Base-by-base conservation (phyloP, 2,797 vertebrate genomes). In the Gobionotothen gibberifrons region DNA sequence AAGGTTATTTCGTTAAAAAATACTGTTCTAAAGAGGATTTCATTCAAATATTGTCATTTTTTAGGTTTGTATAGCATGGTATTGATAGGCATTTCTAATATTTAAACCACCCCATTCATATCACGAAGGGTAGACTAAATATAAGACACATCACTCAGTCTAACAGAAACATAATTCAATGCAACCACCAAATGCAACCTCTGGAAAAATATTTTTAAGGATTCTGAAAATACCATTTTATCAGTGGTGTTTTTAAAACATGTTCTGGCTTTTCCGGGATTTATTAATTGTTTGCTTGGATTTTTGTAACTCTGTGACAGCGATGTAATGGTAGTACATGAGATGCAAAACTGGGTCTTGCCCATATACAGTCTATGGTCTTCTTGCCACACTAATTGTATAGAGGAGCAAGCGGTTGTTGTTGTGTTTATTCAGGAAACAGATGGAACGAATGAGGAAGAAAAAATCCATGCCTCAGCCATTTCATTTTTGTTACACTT, bases 381-480 rank as follows among this genome's bases (percentile, higher is more conserved):
- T 3, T 26, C 22, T 3, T 22, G 3, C 10, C 4, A 13, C 3
- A 8, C 16, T 15, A 13, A 21, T 19, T 7, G n/a, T 39, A 2
- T 1, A 1, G 43, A 48, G 16, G 26, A 46, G n/a, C 15, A 0
- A 13, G 57, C 9, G 1, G 36, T 51, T n/a, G 2, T n/a, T 55
- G 53, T 52, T 6, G 9, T 48, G 69, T 79, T 66, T 17, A n/a
- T 13, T 53, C 63, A 83, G 82, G 84, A 84, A 82, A 71, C 79
- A 72, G 74, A 78, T 84, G 78, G 32, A 11, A 16, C 46, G 60
- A 81, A 76, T 74, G 79, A 77, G 81, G 73, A 83, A 72, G 74
- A 46, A 44, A 59, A 26, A 69, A 72, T 11, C 14, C 14, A 47
- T 63, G 69, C 47, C 65, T 83, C 82, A 81, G 76, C 60, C 68